phyloP scores from a whole-genome alignment of 2,888 invertebrate species.

The Rhyacophila evoluta region DNA sequence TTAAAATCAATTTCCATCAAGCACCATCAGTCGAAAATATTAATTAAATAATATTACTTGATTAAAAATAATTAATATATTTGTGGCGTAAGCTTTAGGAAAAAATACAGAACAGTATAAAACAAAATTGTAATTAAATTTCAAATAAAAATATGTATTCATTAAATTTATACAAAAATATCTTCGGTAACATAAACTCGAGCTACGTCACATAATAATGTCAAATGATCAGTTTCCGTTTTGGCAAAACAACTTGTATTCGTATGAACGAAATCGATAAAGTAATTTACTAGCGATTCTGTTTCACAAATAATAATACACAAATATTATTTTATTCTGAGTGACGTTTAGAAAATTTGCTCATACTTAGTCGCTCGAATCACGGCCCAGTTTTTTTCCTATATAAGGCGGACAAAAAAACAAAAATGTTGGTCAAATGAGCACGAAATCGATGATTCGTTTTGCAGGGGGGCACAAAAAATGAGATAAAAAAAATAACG shows the following conservation, averaged over 20 bases:
- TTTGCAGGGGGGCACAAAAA: not conserved
- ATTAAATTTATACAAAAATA: too few species aligned
- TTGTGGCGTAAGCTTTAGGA: too few species aligned
- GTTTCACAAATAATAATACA: not conserved
- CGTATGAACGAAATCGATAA: not conserved
- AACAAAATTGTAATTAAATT: too few species aligned
- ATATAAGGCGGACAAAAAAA: not conserved
- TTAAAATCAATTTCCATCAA: not conserved
- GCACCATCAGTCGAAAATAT: not conserved
- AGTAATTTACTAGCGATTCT: not conserved
- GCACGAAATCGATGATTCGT: constrained; percentile 17
- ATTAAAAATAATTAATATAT: too few species aligned
- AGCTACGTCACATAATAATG: not conserved
- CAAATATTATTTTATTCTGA: not conserved
- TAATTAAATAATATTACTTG: too few species aligned
- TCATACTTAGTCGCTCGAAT: not conserved
- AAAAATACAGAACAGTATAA: too few species aligned
- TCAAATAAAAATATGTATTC: too few species aligned
- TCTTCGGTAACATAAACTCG: too few species aligned
- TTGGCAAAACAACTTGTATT: not conserved
- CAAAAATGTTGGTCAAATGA: constrained; percentile 11
- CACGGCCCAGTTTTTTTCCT: not conserved
- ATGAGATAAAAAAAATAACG: not conserved
- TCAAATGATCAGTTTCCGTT: not conserved
- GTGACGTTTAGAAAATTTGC: not conserved